Conservation (phyloP, 2,888 invertebrate genomes). For the Hydropsyche betteni region DNA sequence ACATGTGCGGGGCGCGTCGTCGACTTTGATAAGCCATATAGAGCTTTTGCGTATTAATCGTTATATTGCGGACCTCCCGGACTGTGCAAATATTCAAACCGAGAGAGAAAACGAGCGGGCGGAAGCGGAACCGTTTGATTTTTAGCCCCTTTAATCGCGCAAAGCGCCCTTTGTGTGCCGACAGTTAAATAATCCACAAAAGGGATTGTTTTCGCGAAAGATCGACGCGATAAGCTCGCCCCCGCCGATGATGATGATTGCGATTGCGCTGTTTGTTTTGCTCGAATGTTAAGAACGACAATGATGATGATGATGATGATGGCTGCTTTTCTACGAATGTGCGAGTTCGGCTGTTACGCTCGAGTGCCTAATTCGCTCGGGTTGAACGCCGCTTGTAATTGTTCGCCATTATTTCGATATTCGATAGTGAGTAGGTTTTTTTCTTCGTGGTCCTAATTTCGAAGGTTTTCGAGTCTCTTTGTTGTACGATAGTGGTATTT, state of each 20-base stretch:
- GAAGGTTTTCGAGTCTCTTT: background rate
- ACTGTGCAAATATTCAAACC: constrained; percentile 48
- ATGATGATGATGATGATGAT: constrained; percentile 16
- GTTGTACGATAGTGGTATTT: too few relatives aligned
- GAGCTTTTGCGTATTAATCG: constrained; percentile 52
- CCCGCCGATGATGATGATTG: constrained; percentile 35
- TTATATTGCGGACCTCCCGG: constrained; percentile 46
- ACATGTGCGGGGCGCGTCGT: too few relatives aligned
- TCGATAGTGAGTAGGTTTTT: constrained; percentile 3
- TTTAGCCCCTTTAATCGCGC: constrained; percentile 48
- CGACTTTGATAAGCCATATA: constrained; percentile 51
- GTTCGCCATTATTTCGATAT: constrained; percentile 12
- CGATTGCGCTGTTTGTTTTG: background rate
- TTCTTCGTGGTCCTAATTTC: background rate
- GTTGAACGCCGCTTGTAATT: constrained; percentile 26
- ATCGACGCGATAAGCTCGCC: constrained; percentile 43
- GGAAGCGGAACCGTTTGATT: constrained; percentile 50
- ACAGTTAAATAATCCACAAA: constrained; percentile 49
- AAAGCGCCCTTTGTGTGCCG: constrained; percentile 32
- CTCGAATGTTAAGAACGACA: background rate
- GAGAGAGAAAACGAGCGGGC: constrained; percentile 28
- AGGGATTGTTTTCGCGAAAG: constrained; percentile 47
- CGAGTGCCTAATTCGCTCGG: constrained; percentile 6
- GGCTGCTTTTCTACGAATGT: background rate
- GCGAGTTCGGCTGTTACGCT: background rate